Evolutionary conservation across 37 sponge, comb jelly and placozoan species (phyloP).

Genomic region (Axinella damicornis): DNA sequence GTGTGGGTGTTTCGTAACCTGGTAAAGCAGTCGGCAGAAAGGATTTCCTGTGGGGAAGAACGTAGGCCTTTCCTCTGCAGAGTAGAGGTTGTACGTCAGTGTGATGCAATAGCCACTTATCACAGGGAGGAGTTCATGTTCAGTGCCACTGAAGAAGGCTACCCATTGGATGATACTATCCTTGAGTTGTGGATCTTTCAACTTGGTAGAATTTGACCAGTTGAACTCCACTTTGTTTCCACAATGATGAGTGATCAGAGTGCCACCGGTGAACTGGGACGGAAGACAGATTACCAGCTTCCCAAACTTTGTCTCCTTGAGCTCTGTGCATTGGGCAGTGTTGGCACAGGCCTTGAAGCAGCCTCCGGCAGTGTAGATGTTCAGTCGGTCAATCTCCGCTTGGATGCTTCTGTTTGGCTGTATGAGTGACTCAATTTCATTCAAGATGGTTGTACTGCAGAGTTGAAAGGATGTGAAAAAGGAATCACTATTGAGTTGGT

Average conservation of each 20-base stretch:
- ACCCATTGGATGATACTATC: conserved; percentile 7
- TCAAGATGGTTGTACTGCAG: not conserved
- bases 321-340: too few species aligned
- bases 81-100: conserved; percentile 53
- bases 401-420: not conserved
- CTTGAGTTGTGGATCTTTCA: too few species aligned
- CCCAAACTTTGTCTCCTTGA: conserved; percentile 47
- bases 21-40: not conserved
- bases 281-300: conserved; percentile 48
- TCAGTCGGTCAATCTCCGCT: conserved; percentile 46
- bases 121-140: conserved; percentile 48
- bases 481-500: not conserved
- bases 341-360: not conserved
- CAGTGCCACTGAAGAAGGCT: conserved; percentile 22
- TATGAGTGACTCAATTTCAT: not conserved
- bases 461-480: not conserved
- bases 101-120: conserved; percentile 27
- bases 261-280: conserved; percentile 29
- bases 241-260: conserved; percentile 26
- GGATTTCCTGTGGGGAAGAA: not conserved
- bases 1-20: conserved; percentile 8
- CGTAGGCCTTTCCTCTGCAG: not conserved
- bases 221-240: conserved; percentile 15
- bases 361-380: conserved; percentile 29
- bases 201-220: conserved; percentile 10